Conservation (phyloP, 2,797 vertebrate genomes). For the Phalloptychus januarius region DNA sequence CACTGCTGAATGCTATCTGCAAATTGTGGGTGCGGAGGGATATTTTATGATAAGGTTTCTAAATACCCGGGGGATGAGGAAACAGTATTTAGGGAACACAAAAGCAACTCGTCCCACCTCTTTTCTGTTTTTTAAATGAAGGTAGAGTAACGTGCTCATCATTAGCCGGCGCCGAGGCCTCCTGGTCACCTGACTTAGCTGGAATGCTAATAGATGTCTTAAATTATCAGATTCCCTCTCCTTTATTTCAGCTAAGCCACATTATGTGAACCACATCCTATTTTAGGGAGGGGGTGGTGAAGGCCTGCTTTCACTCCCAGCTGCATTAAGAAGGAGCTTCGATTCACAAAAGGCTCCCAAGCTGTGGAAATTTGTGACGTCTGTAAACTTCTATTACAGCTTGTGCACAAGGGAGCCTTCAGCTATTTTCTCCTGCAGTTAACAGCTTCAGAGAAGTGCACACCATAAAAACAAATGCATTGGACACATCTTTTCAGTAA, state of each 20-base stretch:
- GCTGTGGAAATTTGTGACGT: conserved; percentile 57
- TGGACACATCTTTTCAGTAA: conserved; percentile 54
- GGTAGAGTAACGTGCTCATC: conserved; percentile 72
- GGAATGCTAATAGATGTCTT: conserved; percentile 75
- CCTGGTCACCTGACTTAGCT: conserved; percentile 79
- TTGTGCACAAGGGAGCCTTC: conserved; percentile 65
- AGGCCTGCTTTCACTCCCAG: conserved; percentile 62
- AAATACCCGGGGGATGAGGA: conserved; percentile 80
- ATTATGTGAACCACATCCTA: conserved; percentile 71
- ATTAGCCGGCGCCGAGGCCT: conserved; percentile 70
- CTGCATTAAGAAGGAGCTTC: conserved; percentile 66
- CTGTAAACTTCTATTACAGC: conserved; percentile 69
- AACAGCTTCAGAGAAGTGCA: conserved; percentile 56
- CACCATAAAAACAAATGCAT: conserved; percentile 58
- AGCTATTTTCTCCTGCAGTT: conserved; percentile 62
- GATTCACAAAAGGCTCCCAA: conserved; percentile 67
- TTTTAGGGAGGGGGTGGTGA: conserved; percentile 61
- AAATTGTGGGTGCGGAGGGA: conserved; percentile 80
- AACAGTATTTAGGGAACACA: conserved; percentile 80
- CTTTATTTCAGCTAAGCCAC: conserved; percentile 77
- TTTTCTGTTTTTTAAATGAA: conserved; percentile 75
- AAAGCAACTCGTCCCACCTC: conserved; percentile 78
- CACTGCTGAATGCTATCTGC: conserved; percentile 77
- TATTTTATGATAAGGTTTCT: conserved; percentile 83
- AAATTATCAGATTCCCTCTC: conserved; percentile 74